These are phyloP conservation scores for Spatula versicolor DNA, from an alignment of 2,797 vertebrate species.

Conservation along the genomic window DNA sequence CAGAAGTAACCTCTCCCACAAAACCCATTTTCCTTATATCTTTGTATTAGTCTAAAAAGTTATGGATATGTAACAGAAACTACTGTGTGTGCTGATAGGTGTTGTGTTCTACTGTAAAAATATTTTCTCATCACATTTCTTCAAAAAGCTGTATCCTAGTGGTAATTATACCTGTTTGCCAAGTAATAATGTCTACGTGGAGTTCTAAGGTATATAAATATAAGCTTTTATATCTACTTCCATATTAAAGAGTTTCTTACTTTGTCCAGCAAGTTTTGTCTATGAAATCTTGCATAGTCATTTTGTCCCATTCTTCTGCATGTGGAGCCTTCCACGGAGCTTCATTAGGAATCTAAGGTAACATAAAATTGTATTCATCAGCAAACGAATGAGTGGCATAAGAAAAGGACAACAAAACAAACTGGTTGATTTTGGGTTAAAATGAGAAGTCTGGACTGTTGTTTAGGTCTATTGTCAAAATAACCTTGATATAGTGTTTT, in stretches of 20 bases:
- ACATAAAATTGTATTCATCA: background rate
- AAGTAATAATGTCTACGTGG: background rate
- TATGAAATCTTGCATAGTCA: slow-evolving; percentile 92
- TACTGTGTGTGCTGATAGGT: background rate
- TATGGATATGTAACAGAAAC: background rate
- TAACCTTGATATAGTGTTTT: background rate
- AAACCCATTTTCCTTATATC: background rate
- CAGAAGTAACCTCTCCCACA: background rate
- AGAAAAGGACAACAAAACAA: background rate
- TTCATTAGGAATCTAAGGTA: slow-evolving; percentile 90
- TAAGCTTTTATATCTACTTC: background rate
- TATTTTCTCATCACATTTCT: background rate
- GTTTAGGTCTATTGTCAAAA: background rate
- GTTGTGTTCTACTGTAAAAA: background rate
- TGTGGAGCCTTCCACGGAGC: slow-evolving; percentile 94
- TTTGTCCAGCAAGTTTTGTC: slow-evolving; percentile 94
- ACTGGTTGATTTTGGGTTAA: background rate
- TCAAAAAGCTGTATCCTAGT: background rate
- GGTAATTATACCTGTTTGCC: background rate
- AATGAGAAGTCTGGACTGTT: background rate
- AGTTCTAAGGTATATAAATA: background rate
- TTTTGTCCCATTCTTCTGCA: slow-evolving; percentile 95
- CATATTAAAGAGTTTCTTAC: slow-evolving; percentile 73
- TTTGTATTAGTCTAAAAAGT: background rate
- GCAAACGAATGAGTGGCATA: background rate